Conservation (phyloP, 2,113 vertebrate genomes). For the Chloropsis hardwickii region DNA sequence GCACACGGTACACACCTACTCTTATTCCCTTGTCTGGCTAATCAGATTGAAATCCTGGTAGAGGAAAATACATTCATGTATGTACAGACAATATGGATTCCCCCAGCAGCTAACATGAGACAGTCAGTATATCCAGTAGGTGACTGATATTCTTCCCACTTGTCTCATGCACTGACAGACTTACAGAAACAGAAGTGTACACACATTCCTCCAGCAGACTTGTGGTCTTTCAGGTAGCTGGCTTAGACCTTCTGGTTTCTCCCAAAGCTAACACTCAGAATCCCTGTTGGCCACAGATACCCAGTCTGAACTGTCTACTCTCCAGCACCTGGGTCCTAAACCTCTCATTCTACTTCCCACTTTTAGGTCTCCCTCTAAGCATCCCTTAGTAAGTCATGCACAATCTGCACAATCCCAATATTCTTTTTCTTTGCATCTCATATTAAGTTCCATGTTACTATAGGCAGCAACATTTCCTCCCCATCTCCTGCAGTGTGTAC, state of each 20-base stretch:
- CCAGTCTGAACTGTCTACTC: background rate
- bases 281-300: background rate
- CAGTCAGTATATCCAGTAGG: background rate
- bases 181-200: background rate
- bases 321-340: background rate
- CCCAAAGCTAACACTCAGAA: background rate
- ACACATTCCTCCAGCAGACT: background rate
- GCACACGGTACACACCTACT: rapidly evolving
- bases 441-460: background rate
- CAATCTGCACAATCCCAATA: background rate
- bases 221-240: background rate
- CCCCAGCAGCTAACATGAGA: background rate
- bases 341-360: background rate
- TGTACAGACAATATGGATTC: background rate
- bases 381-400: background rate
- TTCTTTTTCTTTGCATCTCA: background rate
- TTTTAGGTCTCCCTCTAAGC: background rate
- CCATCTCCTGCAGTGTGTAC: background rate
- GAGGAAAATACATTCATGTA: background rate
- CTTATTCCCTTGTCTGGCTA: background rate
- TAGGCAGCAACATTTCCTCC: background rate
- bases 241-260: background rate
- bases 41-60: background rate
- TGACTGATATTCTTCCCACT: background rate
- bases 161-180: background rate